Evolutionary conservation across 2,888 invertebrate genomes (phyloP).

Genomic region (Tiliacea citrago): DNA sequence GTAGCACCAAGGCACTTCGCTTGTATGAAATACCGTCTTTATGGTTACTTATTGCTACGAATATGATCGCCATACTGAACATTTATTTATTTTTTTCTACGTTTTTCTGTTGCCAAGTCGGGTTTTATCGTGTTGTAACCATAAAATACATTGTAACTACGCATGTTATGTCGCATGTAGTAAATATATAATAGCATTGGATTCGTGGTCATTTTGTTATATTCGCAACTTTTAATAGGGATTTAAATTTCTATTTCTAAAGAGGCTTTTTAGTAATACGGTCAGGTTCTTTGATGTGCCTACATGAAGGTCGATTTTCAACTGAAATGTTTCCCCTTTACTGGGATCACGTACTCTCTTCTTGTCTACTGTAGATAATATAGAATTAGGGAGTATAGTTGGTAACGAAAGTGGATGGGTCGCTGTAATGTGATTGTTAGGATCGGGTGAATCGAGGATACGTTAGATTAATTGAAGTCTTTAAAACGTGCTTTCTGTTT

Average conservation of each 20-base stretch:
- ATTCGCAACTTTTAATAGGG: constrained; percentile 45
- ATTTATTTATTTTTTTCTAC: constrained; percentile 76
- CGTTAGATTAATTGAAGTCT: constrained; percentile 59
- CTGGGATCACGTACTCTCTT: constrained; percentile 54
- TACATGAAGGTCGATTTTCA: constrained; percentile 53
- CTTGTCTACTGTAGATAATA: constrained; percentile 57
- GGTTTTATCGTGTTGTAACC: constrained; percentile 75
- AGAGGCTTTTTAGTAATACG: constrained; percentile 48
- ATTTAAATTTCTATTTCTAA: constrained; percentile 45
- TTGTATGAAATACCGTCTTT: constrained; percentile 85
- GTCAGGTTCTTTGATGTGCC: constrained; percentile 49
- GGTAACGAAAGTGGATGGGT: constrained; percentile 54
- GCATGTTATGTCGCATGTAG: constrained; percentile 67
- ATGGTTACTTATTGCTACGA: constrained; percentile 85
- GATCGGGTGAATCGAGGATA: constrained; percentile 40
- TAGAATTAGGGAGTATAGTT: constrained; percentile 61
- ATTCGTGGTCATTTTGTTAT: constrained; percentile 54
- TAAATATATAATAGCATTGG: constrained; percentile 62
- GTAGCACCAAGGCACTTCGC: constrained; percentile 83
- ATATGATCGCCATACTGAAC: constrained; percentile 78
- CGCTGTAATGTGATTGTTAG: constrained; percentile 63
- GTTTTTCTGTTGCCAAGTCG: constrained; percentile 72
- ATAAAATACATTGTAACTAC: constrained; percentile 73
- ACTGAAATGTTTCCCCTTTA: constrained; percentile 49
- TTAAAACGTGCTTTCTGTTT: constrained; percentile 52